Conservation (phyloP, 1,140 invertebrate genomes). For the Drosophila sucinea region DNA sequence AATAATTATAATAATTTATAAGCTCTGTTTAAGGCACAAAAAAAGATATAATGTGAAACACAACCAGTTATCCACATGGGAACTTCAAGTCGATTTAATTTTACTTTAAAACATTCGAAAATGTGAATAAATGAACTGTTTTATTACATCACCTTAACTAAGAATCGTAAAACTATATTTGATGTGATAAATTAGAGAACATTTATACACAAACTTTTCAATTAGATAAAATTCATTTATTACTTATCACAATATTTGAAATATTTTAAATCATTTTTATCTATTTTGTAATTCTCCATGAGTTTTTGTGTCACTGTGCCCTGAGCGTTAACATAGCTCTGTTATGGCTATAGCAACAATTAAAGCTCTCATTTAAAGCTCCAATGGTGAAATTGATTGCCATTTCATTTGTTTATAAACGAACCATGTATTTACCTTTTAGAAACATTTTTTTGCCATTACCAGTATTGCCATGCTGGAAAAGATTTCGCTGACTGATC, state of each 20-base stretch:
- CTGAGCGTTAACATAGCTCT: not conserved
- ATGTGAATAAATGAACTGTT: conserved; percentile 2
- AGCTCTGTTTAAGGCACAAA: conserved; percentile 21
- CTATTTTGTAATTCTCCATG: no score
- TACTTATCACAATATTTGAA: no score
- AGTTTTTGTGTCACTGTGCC: not conserved
- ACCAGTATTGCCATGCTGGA: not conserved
- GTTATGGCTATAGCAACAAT: not conserved
- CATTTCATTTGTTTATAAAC: not conserved
- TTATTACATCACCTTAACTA: not conserved
- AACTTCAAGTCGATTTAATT: not conserved
- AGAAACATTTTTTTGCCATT: not conserved
- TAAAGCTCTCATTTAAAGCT: not conserved
- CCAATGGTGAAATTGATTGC: not conserved
- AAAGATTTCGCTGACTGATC: not conserved
- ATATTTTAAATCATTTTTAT: no score
- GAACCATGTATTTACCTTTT: not conserved
- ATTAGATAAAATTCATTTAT: no score
- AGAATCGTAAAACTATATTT: not conserved
- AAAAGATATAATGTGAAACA: conserved; percentile 6
- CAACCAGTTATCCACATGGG: not conserved
- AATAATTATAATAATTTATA: conserved; percentile 23
- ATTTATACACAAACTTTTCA: no score
- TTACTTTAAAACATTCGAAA: not conserved
- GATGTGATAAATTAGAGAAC: no score